Percentiles rank a stretch among this genome's conserved stretches.
phyloP scores from a whole-genome alignment of 2,888 invertebrate genomes.

The Anorthoa munda region DNA sequence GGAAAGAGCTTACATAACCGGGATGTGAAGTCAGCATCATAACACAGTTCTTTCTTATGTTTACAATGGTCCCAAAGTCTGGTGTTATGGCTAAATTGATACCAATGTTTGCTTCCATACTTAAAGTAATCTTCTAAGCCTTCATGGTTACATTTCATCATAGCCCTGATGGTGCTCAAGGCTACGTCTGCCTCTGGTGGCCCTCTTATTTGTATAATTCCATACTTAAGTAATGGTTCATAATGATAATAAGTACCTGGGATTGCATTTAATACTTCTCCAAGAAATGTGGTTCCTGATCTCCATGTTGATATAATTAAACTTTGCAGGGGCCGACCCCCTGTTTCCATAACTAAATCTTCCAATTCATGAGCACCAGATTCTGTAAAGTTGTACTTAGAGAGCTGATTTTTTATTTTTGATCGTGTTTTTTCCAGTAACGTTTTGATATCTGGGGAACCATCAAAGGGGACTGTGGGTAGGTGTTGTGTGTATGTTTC shows the following conservation, averaged over 20 bases:
- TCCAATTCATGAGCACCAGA: conserved; percentile 90
- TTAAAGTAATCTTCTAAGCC: conserved; percentile 94
- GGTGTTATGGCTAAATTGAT: conserved; percentile 96
- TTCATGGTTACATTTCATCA: conserved; percentile 95
- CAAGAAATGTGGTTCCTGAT: conserved; percentile 97
- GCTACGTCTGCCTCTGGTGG: conserved; percentile 93
- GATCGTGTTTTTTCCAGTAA: conserved; percentile 82
- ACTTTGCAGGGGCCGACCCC: conserved; percentile 94
- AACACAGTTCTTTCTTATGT: conserved; percentile 88
- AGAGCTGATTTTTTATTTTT: conserved; percentile 84
- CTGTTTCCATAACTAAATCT: conserved; percentile 93
- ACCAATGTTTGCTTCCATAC: conserved; percentile 94
- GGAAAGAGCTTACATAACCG: conserved; percentile 96
- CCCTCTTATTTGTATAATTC: conserved; percentile 95
- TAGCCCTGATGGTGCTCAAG: conserved; percentile 92
- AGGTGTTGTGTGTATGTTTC: conserved; percentile 76
- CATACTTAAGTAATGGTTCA: conserved; percentile 96
- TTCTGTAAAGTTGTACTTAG: conserved; percentile 81
- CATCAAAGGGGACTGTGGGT: conserved; percentile 84
- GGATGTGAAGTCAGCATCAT: conserved; percentile 92
- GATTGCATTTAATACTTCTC: conserved; percentile 95
- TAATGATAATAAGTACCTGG: conserved; percentile 97
- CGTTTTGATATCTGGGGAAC: conserved; percentile 82
- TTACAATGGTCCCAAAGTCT: conserved; percentile 96
- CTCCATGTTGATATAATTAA: conserved; percentile 97